Evolutionary conservation across 2,797 vertebrate species (phyloP).

Genomic region (Hypotaenidia okinawae): DNA sequence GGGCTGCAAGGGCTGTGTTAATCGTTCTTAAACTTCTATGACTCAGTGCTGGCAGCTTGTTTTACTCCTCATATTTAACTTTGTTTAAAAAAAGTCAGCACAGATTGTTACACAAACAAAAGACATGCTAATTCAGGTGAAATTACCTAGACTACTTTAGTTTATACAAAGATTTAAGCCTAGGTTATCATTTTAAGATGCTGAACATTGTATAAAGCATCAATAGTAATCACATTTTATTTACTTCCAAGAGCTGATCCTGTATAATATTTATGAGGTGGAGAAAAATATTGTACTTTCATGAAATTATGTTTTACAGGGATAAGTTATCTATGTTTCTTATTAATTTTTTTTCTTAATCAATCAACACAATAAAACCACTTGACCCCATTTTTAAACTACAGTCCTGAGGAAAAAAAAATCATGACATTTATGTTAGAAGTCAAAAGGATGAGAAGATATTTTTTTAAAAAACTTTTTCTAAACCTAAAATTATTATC

Average conservation of each 20-base stretch:
- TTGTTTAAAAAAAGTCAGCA: conserved; percentile 22
- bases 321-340: background rate
- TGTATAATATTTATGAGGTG: conserved; percentile 41
- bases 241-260: conserved; percentile 45
- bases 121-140: conserved; percentile 44
- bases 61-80: conserved; percentile 18
- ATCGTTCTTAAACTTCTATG: background rate
- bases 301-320: conserved; percentile 30
- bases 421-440: background rate
- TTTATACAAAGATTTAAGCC: conserved; percentile 55
- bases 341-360: background rate
- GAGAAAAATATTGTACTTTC: conserved; percentile 46
- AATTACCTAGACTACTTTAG: conserved; percentile 34
- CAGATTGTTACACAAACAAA: conserved; percentile 39
- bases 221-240: conserved; percentile 69
- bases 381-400: background rate
- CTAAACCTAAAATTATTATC: background rate
- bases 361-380: background rate
- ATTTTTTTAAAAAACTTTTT: background rate
- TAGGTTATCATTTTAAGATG: conserved; percentile 47
- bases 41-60: background rate
- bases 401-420: background rate
- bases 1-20: background rate
- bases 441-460: background rate
- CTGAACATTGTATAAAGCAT: conserved; percentile 44